phyloP scores from a whole-genome alignment of 1,140 invertebrate species.

The Drosophila baimaii region DNA sequence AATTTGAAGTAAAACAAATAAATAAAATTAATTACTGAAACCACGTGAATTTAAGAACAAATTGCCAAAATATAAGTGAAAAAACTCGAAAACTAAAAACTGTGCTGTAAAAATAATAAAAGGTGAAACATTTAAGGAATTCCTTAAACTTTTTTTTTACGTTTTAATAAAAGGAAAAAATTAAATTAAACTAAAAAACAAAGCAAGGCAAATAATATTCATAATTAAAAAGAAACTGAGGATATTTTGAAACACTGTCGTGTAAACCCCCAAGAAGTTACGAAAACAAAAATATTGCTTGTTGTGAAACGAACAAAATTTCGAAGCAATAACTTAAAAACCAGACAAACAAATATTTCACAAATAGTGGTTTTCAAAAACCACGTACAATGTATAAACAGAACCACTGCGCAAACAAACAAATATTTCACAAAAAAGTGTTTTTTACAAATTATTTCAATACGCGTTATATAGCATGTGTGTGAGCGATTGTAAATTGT shows the following conservation, averaged over 20 bases:
- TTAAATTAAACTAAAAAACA: too few relatives aligned
- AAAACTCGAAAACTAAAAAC: background rate
- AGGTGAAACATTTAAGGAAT: background rate
- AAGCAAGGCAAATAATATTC: too few relatives aligned
- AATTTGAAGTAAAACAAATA: too few relatives aligned
- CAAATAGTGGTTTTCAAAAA: slow-evolving; percentile 9
- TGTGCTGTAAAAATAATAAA: background rate
- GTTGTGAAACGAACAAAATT: slow-evolving; percentile 4
- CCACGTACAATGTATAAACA: slow-evolving; percentile 2
- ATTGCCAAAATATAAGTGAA: background rate
- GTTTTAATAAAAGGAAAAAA: too few relatives aligned
- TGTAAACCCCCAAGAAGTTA: background rate
- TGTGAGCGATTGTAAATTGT: slow-evolving; percentile 46
- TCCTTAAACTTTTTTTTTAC: too few relatives aligned
- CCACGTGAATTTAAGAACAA: background rate
- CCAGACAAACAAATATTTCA: slow-evolving; percentile 29
- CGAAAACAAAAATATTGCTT: background rate
- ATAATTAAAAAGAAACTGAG: background rate
- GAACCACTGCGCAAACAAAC: slow-evolving; percentile 16
- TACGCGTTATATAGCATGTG: slow-evolving; percentile 14
- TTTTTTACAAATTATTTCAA: slow-evolving; percentile 50
- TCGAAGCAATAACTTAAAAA: background rate
- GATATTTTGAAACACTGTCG: background rate
- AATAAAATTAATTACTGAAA: background rate
- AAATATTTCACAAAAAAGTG: slow-evolving; percentile 37